A percentile compares a stretch with the other conserved stretches of the same genome.
Conservation (phyloP, 2,888 invertebrate genomes). For the Ferrisia virgata region DNA sequence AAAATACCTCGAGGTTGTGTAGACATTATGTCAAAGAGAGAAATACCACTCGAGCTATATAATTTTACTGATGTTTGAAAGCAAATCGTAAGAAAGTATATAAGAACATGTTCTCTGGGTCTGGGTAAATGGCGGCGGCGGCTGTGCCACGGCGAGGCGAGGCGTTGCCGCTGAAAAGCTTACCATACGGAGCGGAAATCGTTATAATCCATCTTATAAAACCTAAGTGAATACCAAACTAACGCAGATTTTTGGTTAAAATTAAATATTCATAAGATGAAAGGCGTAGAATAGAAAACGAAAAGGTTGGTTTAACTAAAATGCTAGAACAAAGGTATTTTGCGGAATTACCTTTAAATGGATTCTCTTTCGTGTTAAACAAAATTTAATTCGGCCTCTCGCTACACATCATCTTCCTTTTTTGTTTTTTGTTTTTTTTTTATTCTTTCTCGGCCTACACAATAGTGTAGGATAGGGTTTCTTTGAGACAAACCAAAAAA, state of each 20-base stretch:
- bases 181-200: background rate
- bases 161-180: background rate
- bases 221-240: background rate
- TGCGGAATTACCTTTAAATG: background rate
- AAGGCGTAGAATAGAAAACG: background rate
- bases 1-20: background rate
- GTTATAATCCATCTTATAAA: background rate
- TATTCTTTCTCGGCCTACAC: too few species aligned
- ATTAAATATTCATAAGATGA: constrained; percentile 22
- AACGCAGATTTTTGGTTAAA: background rate
- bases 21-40: background rate
- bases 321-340: background rate
- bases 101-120: background rate
- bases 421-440: too few species aligned
- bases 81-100: background rate
- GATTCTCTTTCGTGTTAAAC: background rate
- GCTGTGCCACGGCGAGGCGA: background rate
- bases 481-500: too few species aligned
- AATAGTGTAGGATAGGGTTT: too few species aligned
- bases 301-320: background rate
- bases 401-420: background rate
- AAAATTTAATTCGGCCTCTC: background rate
- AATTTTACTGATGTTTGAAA: constrained; percentile 1
- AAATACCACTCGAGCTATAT: background rate
- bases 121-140: too few species aligned